These are phyloP conservation scores for Desmophyllum pertusum DNA, from an alignment of 92 coral and sea anemone species.

Conservation along the genomic window DNA sequence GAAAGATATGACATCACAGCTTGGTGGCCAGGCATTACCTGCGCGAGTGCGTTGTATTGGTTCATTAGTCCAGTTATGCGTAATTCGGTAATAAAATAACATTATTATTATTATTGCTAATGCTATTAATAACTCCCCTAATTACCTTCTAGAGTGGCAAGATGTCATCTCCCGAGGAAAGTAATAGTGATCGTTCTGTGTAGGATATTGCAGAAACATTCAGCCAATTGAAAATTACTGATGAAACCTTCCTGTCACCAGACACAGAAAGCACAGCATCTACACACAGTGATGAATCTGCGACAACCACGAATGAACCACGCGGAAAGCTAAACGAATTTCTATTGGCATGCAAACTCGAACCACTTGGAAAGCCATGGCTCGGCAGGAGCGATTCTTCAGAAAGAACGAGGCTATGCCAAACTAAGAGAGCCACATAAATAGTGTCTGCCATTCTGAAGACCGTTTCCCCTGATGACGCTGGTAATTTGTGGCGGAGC, in stretches of 20 bases:
- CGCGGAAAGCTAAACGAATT: slow-evolving; percentile 30
- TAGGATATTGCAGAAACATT: slow-evolving; percentile 8
- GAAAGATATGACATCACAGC: too few relatives aligned
- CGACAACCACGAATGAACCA: background rate
- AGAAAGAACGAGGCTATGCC: background rate
- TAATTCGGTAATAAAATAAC: too few relatives aligned
- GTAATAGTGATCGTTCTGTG: background rate
- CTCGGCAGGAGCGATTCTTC: background rate
- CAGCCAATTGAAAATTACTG: background rate
- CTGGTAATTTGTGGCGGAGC: slow-evolving; percentile 29
- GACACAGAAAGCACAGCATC: slow-evolving; percentile 18
- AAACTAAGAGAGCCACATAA: slow-evolving; percentile 11
- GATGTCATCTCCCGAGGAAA: slow-evolving; percentile 15
- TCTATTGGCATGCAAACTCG: slow-evolving; percentile 22
- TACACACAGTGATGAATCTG: slow-evolving; percentile 12
- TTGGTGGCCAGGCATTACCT: too few relatives aligned
- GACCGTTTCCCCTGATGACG: slow-evolving; percentile 13
- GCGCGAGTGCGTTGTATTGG: too few relatives aligned
- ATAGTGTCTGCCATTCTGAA: slow-evolving; percentile 23
- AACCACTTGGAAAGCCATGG: slow-evolving; percentile 40
- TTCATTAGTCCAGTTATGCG: too few relatives aligned
- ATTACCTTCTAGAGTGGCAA: background rate
- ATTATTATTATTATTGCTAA: background rate
- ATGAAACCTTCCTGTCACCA: slow-evolving; percentile 9
- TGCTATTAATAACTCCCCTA: background rate